A percentile compares a stretch with the other conserved stretches of the same genome.
Conservation (phyloP, 2,888 invertebrate species). For the Scaptomyza caliginosa region DNA sequence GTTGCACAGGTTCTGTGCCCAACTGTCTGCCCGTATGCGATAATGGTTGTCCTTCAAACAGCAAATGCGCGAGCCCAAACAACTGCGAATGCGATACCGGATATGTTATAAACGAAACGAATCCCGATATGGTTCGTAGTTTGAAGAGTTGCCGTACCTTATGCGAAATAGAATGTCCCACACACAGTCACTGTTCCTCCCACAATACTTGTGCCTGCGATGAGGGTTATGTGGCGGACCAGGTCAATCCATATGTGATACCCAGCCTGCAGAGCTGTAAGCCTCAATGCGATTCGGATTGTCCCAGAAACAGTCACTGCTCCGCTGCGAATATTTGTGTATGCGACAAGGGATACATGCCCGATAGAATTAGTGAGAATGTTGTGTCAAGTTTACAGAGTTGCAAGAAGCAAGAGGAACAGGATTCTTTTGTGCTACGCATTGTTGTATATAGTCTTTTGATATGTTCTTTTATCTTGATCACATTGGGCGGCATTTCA, state of each 20-base stretch:
- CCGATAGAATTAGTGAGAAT: not conserved
- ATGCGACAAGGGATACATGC: slow-evolving; percentile 2
- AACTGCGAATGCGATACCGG: not conserved
- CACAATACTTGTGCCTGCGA: not conserved
- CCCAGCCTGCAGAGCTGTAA: slow-evolving; percentile 5
- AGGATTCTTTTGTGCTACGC: not conserved
- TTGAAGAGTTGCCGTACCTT: slow-evolving; percentile 1
- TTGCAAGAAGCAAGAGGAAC: not conserved
- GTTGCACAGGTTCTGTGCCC: slow-evolving; percentile 20
- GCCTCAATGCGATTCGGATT: slow-evolving; percentile 2
- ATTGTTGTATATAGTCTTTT: slow-evolving; percentile 5
- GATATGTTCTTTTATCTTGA: not conserved
- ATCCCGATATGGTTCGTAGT: not conserved
- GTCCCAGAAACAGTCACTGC: slow-evolving; percentile 18
- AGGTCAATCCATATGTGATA: not conserved
- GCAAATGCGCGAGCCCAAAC: not conserved
- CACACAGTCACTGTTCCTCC: not conserved
- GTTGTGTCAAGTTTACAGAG: not conserved
- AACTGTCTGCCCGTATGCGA: slow-evolving; percentile 10
- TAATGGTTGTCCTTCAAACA: not conserved
- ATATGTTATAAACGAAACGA: not conserved
- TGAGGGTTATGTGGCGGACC: not conserved
- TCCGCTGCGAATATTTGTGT: not conserved
- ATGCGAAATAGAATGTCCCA: not conserved
- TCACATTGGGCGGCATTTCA: not conserved